Base-by-base conservation (phyloP, 53 echinoderm and acorn worm species). In the Holothuria leucospilota region DNA sequence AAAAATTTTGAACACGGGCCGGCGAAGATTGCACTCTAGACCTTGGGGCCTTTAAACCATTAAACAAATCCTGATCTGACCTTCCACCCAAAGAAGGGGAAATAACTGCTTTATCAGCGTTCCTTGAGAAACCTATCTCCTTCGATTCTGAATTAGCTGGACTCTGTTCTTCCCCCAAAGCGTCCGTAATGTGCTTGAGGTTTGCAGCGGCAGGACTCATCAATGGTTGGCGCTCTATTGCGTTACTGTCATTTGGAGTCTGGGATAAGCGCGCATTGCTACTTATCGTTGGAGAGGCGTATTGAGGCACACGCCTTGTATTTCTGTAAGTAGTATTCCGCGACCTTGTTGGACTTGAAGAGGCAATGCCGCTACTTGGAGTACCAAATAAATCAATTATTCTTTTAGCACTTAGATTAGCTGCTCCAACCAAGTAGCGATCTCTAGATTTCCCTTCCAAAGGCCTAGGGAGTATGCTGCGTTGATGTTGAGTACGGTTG, bases 121-220 rank as follows among this genome's bases (percentile, higher is more conserved):
- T 73, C 26, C 53, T 67, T 38, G 39, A 62, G 18, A 40, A 62
- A 80, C 46, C 84, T 18, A 58, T 49, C 24, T 41, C 65, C 85
- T 82, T 85, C 88, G 88, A 29, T 92, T 90, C 64, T 91, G 87
- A 82, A 18, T 86, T 91, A 62, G 85, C 77, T 3, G 81, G 64
- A 58, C 94, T 87, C 42, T 88, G 82, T 42, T 92, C 84, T 18
- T 96, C 94, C 28, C 94, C 89, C 2, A 96, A 62, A 18, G 94
- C 94, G 0, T 86, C 92, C 5, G 96, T 96, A 40, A 96, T 92
- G 29, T 96, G 90, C 70, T 90, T 94, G 70, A 96, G 68, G 62
- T 89, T 94, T 65, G 91, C 86, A n/a, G 96, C 94, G 23, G 96
- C 94, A 66, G 92, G 90, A 63, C 92, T 94, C 88, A 94, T 92